phyloP scores from a whole-genome alignment of 1,140 invertebrate species.

The Helicorthomorpha holstii region DNA sequence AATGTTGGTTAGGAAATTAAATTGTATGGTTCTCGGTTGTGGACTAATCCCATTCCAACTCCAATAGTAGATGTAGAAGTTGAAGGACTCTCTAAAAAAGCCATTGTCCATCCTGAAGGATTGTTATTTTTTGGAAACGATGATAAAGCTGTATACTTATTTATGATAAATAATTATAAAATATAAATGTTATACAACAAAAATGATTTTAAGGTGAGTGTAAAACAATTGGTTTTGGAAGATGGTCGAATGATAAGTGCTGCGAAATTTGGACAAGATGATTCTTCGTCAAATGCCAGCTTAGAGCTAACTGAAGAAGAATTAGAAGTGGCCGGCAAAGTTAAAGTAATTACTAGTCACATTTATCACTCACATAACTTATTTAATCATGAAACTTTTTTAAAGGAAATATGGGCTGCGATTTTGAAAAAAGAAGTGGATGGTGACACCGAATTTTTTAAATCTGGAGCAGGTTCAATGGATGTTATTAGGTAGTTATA shows the following conservation, averaged over 20 bases:
- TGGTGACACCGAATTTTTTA: constrained; percentile 77
- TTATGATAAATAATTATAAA: not conserved
- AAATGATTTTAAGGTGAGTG: not conserved
- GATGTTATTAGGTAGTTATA: constrained; percentile 60
- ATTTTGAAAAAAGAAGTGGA: constrained; percentile 64
- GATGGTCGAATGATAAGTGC: constrained; percentile 51
- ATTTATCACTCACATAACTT: constrained; percentile 6
- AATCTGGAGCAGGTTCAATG: constrained; percentile 82
- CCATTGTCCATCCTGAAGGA: constrained; percentile 57
- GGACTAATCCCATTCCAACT: constrained; percentile 38
- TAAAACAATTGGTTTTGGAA: constrained; percentile 4
- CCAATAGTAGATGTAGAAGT: constrained; percentile 41
- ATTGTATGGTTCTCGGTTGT: constrained; percentile 62
- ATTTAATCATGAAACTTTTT: constrained; percentile 1
- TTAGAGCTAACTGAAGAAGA: constrained; percentile 65
- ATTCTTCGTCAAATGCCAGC: constrained; percentile 29
- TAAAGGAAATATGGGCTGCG: constrained; percentile 54
- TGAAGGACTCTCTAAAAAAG: constrained; percentile 38
- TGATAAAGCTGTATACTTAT: constrained; percentile 39
- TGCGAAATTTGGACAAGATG: constrained; percentile 50
- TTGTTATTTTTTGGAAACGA: constrained; percentile 62
- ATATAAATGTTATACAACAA: not conserved
- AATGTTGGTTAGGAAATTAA: constrained; percentile 28
- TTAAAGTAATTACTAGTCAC: not conserved
- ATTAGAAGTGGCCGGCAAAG: constrained; percentile 35